phyloP scores from a whole-genome alignment of 2,888 invertebrate species.

The Aleiodes testaceus region DNA sequence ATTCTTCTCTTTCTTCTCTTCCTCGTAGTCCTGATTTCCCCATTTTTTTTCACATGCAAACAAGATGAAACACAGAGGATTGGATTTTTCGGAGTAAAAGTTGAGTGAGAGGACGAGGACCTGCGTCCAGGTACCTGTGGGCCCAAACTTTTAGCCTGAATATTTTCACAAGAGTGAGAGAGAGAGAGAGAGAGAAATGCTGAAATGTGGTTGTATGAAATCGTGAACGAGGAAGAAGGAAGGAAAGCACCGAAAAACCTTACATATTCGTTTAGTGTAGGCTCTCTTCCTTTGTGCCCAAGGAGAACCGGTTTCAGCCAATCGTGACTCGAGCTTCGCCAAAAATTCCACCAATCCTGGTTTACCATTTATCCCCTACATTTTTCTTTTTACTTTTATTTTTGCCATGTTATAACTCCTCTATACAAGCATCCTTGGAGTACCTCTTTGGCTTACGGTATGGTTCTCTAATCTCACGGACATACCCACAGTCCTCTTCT shows the following conservation, averaged over 20 bases:
- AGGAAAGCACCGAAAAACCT: conserved; percentile 15
- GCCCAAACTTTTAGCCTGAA: conserved; percentile 13
- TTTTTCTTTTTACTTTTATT: not conserved
- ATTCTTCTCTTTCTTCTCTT: not conserved
- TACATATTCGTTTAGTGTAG: not conserved
- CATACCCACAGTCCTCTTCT: not conserved
- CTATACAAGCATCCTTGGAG: not conserved
- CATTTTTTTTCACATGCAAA: conserved; percentile 15
- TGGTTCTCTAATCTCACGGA: conserved; percentile 12
- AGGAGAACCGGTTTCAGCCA: conserved; percentile 60
- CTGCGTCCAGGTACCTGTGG: conserved; percentile 28
- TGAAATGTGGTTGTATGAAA: conserved; percentile 6
- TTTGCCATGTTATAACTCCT: not conserved
- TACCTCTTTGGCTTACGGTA: conserved; percentile 19
- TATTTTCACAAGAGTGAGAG: conserved; percentile 3
- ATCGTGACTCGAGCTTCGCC: conserved; percentile 59
- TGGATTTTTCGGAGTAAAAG: conserved; percentile 3
- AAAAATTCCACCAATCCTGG: conserved; percentile 62
- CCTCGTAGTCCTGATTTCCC: conserved; percentile 7
- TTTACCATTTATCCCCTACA: conserved; percentile 1
- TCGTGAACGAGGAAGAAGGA: conserved; percentile 29
- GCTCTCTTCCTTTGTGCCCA: conserved; percentile 56
- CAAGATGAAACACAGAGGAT: not conserved
- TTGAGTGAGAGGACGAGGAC: not conserved
- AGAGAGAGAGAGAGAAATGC: not conserved